Percentiles rank a stretch among this genome's conserved stretches.
These are phyloP conservation scores for Morphnarchus princeps DNA, from an alignment of 2,113 vertebrate genomes.

Conservation along the genomic window DNA sequence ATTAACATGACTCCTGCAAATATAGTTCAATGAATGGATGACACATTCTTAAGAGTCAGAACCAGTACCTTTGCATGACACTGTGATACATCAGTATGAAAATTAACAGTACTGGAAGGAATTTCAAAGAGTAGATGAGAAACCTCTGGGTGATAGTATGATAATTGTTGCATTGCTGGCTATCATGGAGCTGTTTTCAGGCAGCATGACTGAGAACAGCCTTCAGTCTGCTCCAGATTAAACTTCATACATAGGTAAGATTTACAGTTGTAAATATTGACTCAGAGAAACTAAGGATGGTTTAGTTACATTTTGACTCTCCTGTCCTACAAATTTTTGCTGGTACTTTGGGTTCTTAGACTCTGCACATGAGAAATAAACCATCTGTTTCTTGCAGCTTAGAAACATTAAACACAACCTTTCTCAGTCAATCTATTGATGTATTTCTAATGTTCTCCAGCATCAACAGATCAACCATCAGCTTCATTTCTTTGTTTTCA, in stretches of 20 bases:
- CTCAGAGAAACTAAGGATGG: neutral
- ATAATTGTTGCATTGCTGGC: neutral
- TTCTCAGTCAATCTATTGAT: neutral
- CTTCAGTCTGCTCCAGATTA: neutral
- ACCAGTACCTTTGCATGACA: neutral
- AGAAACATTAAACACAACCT: neutral
- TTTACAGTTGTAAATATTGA: neutral
- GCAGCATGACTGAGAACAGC: neutral
- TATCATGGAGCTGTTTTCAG: neutral
- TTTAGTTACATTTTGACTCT: neutral
- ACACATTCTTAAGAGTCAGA: neutral
- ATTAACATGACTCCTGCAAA: neutral
- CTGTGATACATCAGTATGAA: neutral
- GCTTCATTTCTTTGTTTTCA: neutral
- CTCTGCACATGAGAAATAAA: neutral
- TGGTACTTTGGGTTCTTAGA: neutral
- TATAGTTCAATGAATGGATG: neutral
- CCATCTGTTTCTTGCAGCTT: neutral
- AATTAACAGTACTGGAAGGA: neutral
- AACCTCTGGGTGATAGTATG: neutral
- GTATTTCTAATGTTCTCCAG: neutral
- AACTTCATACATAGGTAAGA: neutral
- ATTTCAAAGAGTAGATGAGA: neutral
- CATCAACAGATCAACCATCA: neutral
- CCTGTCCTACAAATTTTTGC: neutral